Conservation (phyloP, 1,140 invertebrate species). For the Brachionus rubens region DNA sequence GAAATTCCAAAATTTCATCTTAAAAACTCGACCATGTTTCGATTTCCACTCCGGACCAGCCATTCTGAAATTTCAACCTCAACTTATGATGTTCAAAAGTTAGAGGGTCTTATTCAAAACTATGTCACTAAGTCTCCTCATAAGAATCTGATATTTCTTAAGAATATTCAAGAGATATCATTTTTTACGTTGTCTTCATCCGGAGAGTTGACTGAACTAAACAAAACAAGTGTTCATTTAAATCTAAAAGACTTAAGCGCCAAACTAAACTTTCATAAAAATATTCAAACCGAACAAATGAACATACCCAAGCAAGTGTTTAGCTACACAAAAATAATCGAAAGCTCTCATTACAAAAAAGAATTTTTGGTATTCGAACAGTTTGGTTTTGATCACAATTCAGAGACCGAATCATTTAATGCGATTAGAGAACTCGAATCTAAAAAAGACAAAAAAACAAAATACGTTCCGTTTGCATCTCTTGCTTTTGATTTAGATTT, state of each 20-base stretch:
- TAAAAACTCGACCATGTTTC: constrained; percentile 26
- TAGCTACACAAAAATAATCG: not conserved
- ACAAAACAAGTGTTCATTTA: not conserved
- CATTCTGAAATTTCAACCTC: not conserved
- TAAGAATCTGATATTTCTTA: not conserved
- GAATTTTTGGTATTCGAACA: not conserved
- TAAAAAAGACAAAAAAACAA: not conserved
- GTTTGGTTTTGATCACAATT: constrained; percentile 15
- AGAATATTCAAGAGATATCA: not conserved
- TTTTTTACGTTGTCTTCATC: not conserved
- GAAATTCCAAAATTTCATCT: not conserved
- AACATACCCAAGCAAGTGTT: too few relatives aligned
- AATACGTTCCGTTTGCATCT: constrained; percentile 15
- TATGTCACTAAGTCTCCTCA: not conserved
- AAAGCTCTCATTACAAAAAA: not conserved
- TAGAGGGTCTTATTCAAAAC: not conserved
- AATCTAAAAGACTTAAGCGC: too few relatives aligned
- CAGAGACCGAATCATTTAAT: not conserved
- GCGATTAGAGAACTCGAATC: not conserved
- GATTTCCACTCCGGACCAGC: constrained; percentile 6
- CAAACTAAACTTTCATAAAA: too few relatives aligned
- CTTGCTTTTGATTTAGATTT: not conserved
- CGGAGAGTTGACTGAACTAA: not conserved
- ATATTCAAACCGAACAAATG: too few relatives aligned
- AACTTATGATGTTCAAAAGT: not conserved